Evolutionary conservation across 2,888 invertebrate genomes (phyloP).

Genomic region (Agrochola litura): DNA sequence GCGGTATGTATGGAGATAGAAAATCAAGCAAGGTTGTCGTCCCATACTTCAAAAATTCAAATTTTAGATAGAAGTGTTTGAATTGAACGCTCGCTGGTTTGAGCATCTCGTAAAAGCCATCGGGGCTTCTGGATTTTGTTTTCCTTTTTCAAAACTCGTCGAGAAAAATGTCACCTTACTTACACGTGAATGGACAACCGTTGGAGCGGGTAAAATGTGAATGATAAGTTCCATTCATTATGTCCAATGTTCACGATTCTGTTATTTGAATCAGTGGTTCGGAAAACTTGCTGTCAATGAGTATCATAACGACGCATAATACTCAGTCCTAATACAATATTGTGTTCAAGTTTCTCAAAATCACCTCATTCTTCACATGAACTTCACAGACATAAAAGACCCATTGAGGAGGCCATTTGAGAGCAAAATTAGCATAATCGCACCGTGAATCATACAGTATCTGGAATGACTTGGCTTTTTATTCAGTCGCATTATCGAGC

Average conservation of each 20-base stretch:
- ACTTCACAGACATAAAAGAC: conserved; percentile 39
- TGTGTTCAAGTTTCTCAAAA: conserved; percentile 37
- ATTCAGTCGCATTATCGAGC: conserved; percentile 53
- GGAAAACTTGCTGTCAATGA: conserved; percentile 50
- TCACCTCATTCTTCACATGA: conserved; percentile 35
- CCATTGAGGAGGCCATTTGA: conserved; percentile 48
- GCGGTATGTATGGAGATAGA: background rate
- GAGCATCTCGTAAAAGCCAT: background rate
- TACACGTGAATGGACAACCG: conserved; percentile 48
- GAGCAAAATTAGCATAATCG: conserved; percentile 55
- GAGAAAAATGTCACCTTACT: conserved; percentile 32
- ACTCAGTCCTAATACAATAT: conserved; percentile 29
- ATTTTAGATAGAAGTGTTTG: background rate
- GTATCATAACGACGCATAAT: conserved; percentile 12
- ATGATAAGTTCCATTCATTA: conserved; percentile 53
- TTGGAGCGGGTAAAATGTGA: conserved; percentile 39
- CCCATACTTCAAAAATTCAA: background rate
- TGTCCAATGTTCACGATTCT: conserved; percentile 41
- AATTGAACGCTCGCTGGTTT: background rate
- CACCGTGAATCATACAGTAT: conserved; percentile 57
- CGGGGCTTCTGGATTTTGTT: background rate
- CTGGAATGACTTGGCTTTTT: conserved; percentile 53
- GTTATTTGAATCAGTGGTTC: conserved; percentile 52
- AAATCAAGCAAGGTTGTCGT: background rate
- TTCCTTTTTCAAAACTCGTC: conserved; percentile 16